Evolutionary conservation across 92 coral and sea anemone species (phyloP), one percentile per base, ranked within the genome.

Genomic region (Heliopora coerulea): DNA sequence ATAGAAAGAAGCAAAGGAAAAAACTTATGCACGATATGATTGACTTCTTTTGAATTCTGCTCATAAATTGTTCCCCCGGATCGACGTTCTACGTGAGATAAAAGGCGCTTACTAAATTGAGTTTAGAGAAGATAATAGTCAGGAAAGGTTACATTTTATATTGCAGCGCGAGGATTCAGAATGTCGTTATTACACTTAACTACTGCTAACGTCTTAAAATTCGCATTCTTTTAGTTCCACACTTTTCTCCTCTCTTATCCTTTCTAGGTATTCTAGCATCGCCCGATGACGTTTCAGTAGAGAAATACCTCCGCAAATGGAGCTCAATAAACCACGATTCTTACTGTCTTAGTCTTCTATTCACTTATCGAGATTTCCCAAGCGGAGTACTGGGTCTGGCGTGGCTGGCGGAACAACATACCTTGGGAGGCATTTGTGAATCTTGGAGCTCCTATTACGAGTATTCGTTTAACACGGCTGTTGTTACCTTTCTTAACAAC

Each of bases 301-400:
- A 73, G 30, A 41, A 75, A 58, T 90, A 72, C 54, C 89, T 93
- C 24, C 68, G 52, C 32, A 81, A 82, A 39, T 93, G 98, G 98
- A 90, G 98, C 73, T 78, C 70, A 70, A 63, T 87, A 9, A 82
- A 89, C 57, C 92, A 93, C 82, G 72, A 73, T 23, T 56, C 65
- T 12, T 89, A 85, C 80, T 93, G 98, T 54, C 82, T 93, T 66
- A 89, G 96, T 18, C 39, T 93, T 30, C 74, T 93, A 35, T 88
- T 93, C 70, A 89, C 96, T 23, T 87, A 85, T 82, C 68, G 89
- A 56, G 96, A 87, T 65, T 93, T 93, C 49, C 26, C 81, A 0
- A 74, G 82, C 26, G 96, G 96, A 40, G 83, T 83, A 14, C 82
- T 93, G 23, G 98, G 98, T 19, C 80, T 93, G 26, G 98, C 98